phyloP scores from a whole-genome alignment of 1,140 invertebrate genomes.

The Brachionus calyciflorus region DNA sequence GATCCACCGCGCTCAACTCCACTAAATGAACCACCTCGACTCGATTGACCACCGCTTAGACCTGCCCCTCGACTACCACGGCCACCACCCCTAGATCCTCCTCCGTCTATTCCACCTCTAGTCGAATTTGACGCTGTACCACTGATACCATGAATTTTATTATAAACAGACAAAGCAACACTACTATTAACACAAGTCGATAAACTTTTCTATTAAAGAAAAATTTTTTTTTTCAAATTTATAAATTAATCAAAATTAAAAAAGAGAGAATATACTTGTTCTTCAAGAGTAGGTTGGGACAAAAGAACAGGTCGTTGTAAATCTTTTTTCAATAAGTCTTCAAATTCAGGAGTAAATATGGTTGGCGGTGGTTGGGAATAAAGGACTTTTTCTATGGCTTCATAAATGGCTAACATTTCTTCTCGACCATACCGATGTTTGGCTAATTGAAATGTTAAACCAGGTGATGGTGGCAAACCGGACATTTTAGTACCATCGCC shows the following conservation, averaged over 20 bases:
- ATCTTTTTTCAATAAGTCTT: constrained; percentile 71
- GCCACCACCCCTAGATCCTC: background rate
- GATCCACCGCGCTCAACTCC: background rate
- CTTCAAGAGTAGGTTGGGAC: constrained; percentile 74
- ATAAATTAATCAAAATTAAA: background rate
- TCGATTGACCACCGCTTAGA: no score
- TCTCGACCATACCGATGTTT: constrained; percentile 78
- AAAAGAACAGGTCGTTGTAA: constrained; percentile 74
- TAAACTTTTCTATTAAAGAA: constrained; percentile 21
- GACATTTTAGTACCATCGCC: constrained; percentile 21
- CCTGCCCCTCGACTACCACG: background rate
- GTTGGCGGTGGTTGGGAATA: constrained; percentile 64
- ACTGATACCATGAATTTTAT: background rate
- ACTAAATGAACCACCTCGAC: background rate
- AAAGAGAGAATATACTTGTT: constrained; percentile 63
- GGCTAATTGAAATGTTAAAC: constrained; percentile 63
- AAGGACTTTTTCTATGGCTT: constrained; percentile 62
- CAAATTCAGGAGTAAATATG: constrained; percentile 64
- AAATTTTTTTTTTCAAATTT: background rate
- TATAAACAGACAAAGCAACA: background rate
- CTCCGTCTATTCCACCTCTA: background rate
- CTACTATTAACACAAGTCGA: constrained; percentile 36
- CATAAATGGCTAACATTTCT: constrained; percentile 79
- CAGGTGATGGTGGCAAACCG: constrained; percentile 44
- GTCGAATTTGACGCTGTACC: background rate